These are phyloP conservation scores for Axis porcinus DNA, from an alignment of 2,113 vertebrate genomes.

Conservation along the genomic window DNA sequence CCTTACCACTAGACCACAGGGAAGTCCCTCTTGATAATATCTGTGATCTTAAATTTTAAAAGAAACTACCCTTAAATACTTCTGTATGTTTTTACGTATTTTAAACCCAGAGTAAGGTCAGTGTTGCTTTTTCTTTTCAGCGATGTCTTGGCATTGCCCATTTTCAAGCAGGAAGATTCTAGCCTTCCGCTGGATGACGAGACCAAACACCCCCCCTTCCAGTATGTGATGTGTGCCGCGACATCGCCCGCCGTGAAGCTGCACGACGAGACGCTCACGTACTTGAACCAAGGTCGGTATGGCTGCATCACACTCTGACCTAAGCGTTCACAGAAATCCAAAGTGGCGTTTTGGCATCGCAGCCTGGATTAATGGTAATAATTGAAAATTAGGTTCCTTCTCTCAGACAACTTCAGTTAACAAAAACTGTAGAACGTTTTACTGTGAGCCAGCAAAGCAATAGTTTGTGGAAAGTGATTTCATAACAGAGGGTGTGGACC, in stretches of 20 bases:
- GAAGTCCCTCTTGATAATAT: not conserved
- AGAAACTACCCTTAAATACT: not conserved
- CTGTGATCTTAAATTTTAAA: not conserved
- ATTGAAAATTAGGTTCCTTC: not conserved
- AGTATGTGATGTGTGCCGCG: slow-evolving; percentile 87
- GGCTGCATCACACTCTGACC: fast-evolving
- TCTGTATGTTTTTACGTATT: not conserved
- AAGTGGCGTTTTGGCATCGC: not conserved
- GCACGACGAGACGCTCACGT: slow-evolving; percentile 87
- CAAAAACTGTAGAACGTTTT: not conserved
- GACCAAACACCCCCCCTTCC: slow-evolving; percentile 86
- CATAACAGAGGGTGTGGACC: not conserved
- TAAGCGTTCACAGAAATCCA: not conserved
- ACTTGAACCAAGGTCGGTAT: slow-evolving; percentile 87
- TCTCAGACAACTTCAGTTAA: not conserved
- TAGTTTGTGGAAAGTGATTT: not conserved
- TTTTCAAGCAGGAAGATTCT: slow-evolving; percentile 90
- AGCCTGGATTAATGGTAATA: not conserved
- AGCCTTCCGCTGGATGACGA: slow-evolving; percentile 85
- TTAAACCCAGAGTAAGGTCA: not conserved
- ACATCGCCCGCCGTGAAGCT: slow-evolving; percentile 87
- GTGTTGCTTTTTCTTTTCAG: slow-evolving; percentile 70
- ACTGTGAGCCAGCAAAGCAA: not conserved
- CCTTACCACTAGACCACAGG: not conserved
- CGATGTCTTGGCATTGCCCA: slow-evolving; percentile 88